Evolutionary conservation across 2,888 invertebrate genomes (phyloP).

Genomic region (Augochlorella aurata): DNA sequence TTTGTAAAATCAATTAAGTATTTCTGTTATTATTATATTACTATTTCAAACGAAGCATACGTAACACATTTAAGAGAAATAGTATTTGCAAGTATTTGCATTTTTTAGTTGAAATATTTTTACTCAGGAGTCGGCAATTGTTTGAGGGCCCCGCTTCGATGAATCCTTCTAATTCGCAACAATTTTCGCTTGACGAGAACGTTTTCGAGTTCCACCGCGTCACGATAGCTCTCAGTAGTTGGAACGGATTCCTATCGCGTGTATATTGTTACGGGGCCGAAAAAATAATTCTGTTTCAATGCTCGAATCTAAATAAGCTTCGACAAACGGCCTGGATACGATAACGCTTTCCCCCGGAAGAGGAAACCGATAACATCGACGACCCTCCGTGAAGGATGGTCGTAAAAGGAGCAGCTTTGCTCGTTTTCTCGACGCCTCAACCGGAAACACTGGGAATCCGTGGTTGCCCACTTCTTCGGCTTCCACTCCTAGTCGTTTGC

Average conservation of each 20-base stretch:
- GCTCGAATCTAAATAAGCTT: background rate
- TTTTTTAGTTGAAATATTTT: too few species aligned
- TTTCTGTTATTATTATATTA: too few species aligned
- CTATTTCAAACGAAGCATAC: too few species aligned
- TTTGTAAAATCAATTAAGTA: too few species aligned
- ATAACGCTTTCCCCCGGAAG: constrained; percentile 9
- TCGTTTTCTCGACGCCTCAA: constrained; percentile 26
- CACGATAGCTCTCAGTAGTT: too few species aligned
- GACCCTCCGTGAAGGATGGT: constrained; percentile 17
- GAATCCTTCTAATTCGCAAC: too few species aligned
- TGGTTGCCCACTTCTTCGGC: constrained; percentile 14
- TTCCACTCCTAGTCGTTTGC: constrained; percentile 16
- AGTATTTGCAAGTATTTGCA: too few species aligned
- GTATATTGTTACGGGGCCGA: background rate
- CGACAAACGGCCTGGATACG: background rate
- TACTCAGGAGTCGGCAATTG: too few species aligned
- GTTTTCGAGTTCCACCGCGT: too few species aligned
- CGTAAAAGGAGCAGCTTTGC: constrained; percentile 40
- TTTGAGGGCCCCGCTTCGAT: too few species aligned
- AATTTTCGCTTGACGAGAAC: too few species aligned
- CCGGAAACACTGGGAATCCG: constrained; percentile 11
- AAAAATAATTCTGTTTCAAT: background rate
- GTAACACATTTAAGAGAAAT: too few species aligned
- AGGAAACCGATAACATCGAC: constrained; percentile 36
- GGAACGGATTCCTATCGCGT: background rate